Conservation (phyloP, 2,888 invertebrate species). For the Rhamnusium bicolor region DNA sequence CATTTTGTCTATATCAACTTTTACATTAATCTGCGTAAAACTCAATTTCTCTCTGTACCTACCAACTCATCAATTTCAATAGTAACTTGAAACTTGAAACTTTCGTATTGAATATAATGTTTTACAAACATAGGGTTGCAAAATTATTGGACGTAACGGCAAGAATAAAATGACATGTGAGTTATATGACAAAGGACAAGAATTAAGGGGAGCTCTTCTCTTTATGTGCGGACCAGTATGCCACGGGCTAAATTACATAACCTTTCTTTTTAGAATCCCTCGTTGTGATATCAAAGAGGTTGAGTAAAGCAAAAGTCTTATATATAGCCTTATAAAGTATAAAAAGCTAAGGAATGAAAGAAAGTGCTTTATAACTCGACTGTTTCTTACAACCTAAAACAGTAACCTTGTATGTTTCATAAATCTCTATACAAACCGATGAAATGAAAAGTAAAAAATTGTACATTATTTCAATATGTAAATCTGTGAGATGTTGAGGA, state of each 20-base stretch:
- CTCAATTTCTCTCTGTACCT: too few relatives aligned
- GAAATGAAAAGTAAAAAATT: background rate
- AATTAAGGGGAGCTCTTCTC: slow-evolving; percentile 8
- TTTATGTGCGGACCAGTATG: slow-evolving; percentile 4
- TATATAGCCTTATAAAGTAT: slow-evolving; percentile 16
- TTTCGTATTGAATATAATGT: background rate
- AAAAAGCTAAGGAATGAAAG: slow-evolving; percentile 4
- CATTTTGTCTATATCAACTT: too few relatives aligned
- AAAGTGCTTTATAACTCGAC: background rate
- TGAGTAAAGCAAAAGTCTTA: slow-evolving; percentile 3
- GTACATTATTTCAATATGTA: too few relatives aligned
- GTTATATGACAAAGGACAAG: slow-evolving; percentile 21
- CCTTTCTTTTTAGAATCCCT: slow-evolving; percentile 16
- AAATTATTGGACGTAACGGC: slow-evolving; percentile 18
- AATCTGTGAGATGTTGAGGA: too few relatives aligned
- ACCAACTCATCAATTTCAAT: background rate
- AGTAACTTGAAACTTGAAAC: background rate
- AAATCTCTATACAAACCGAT: background rate
- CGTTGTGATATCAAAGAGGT: slow-evolving; percentile 20
- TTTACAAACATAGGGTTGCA: background rate
- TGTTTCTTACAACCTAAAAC: background rate
- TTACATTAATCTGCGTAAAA: too few relatives aligned
- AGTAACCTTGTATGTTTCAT: background rate
- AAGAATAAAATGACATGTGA: slow-evolving; percentile 6
- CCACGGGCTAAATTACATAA: slow-evolving; percentile 23